Base-by-base conservation (phyloP, 2,888 invertebrate genomes). In the Mesochorus sp. region DNA sequence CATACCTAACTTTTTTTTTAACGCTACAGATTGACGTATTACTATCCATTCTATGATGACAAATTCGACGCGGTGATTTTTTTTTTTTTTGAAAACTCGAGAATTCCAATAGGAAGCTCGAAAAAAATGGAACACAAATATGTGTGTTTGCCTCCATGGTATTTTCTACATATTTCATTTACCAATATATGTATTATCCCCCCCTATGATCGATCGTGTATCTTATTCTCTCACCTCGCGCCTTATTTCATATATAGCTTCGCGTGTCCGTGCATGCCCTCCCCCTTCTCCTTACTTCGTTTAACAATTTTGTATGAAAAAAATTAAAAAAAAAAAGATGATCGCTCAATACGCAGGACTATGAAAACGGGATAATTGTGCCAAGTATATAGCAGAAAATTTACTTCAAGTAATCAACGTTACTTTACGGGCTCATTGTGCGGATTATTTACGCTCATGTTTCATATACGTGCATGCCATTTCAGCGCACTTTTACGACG, bases 401-500 rank as follows among this genome's bases (percentile, higher is more conserved):
- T n/a, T n/a, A n/a, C 44, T 44, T 42, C 17, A 53, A 67, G 49
- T 51, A 55, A 78, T 78, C 57, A 78, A 64, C 68, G 34, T 57
- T 70, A 49, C 55, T 78, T 78, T 78, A 70, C 70, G 68, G 74
- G 26, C 73, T 34, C 68, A 70, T 74, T 70, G 70, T 59, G 14
- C 78, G 59, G 57, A 31, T 78, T 64, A 73, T 59, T 59, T 61
- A 61, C 42, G 42, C 21, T 51, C 64, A 6, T 26, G 53, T 59
- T 70, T 74, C 39, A 44, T 19, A 70, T 24, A 57, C 31, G 14
- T 17, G 21, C n/a, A 31, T 73, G 49, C 55, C 51, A 42, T 73
- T 78, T 78, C 73, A 70, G 51, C 78, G 44, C 78, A 64, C 19
- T 70, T 78, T 74, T 51, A 74, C 64, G 73, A 64, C 31, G 26